Percentiles rank a stretch among this genome's conserved stretches.
Conservation (phyloP, 2,113 vertebrate species). For the Burhinus oedicnemus region DNA sequence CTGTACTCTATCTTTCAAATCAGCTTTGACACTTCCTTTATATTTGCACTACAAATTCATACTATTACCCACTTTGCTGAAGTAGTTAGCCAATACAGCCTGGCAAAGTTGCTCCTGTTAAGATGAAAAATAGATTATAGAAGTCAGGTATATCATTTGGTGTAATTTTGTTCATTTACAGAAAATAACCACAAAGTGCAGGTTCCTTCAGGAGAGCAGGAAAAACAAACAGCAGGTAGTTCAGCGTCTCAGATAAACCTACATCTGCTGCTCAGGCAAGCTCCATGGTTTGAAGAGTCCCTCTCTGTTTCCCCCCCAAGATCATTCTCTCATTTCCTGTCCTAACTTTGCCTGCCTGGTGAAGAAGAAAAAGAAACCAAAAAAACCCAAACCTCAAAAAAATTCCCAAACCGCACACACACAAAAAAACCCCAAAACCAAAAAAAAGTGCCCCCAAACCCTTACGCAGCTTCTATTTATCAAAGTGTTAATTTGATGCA, state of each 20-base stretch:
- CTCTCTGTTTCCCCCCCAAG: not conserved
- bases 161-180: conserved; percentile 45
- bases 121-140: conserved; percentile 1
- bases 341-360: too few species aligned
- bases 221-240: conserved; percentile 34
- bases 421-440: accelerated
- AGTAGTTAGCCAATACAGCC: not conserved
- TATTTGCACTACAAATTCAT: conserved; percentile 30
- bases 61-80: conserved; percentile 21
- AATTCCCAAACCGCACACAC: not conserved
- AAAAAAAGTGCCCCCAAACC: not conserved
- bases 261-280: not conserved
- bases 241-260: not conserved
- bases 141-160: conserved; percentile 27
- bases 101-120: not conserved
- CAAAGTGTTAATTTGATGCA: not conserved
- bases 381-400: not conserved
- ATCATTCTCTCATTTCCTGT: not conserved
- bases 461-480: not conserved
- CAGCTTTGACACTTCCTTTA: not conserved
- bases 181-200: conserved; percentile 36
- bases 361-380: not conserved
- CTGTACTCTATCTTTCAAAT: not conserved
- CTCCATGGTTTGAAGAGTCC: accelerated
- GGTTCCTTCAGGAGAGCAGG: not conserved